Percentiles rank a stretch among this genome's conserved stretches.
Conservation (phyloP, 2,113 vertebrate genomes). For the chimpanzee (Pan troglodytes) region DNA sequence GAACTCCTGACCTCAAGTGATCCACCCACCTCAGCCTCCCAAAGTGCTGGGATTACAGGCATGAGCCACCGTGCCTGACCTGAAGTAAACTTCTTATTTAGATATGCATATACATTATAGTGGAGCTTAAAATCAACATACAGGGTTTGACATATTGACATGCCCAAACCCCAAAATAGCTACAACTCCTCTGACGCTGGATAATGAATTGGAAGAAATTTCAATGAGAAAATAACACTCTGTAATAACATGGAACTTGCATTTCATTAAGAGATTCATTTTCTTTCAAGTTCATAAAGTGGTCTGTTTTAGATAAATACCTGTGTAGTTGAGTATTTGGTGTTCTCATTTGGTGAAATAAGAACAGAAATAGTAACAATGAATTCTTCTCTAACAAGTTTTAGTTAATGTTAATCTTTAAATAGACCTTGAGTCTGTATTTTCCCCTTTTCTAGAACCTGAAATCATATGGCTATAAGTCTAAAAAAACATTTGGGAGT, state of each 20-base stretch:
- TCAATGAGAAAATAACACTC: not conserved
- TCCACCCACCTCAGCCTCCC: too few species aligned
- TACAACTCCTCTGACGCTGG: not conserved
- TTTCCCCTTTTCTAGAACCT: not conserved
- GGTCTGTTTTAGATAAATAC: not conserved
- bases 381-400: not conserved
- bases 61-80: too few species aligned
- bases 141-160: not conserved
- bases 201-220: not conserved
- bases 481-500: not conserved
- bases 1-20: too few species aligned
- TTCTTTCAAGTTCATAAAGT: not conserved
- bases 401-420: not conserved
- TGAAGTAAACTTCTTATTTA: not conserved
- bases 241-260: not conserved
- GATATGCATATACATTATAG: not conserved
- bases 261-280: not conserved
- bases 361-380: not conserved
- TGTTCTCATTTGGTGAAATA: not conserved
- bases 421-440: not conserved
- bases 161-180: not conserved
- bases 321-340: not conserved
- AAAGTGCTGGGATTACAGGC: too few species aligned
- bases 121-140: not conserved
- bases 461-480: not conserved